Evolutionary conservation across 2,888 invertebrate genomes (phyloP).

Genomic region (Limenitis camilla): DNA sequence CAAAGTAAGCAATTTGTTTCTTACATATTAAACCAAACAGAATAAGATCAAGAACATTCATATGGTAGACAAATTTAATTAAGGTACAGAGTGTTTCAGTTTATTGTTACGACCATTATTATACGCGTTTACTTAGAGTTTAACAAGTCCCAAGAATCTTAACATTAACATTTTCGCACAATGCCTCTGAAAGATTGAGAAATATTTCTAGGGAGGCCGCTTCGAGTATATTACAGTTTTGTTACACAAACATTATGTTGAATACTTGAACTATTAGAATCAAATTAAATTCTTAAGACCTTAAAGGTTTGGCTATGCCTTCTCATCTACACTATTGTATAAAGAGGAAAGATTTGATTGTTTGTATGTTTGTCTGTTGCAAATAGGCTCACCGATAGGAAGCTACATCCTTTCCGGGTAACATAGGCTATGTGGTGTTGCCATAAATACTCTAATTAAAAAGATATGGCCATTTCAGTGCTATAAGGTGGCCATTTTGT

Average conservation of each 20-base stretch:
- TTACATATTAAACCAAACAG: slow-evolving; percentile 12
- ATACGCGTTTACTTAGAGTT: slow-evolving; percentile 19
- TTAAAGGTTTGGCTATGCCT: no score
- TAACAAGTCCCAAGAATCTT: slow-evolving; percentile 22
- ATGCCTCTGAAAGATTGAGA: slow-evolving; percentile 5
- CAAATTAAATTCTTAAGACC: no score
- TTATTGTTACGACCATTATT: slow-evolving; percentile 22
- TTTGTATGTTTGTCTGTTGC: no score
- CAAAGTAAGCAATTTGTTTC: background rate
- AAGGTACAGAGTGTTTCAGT: slow-evolving; percentile 18
- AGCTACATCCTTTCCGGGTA: no score
- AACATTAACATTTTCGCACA: slow-evolving; percentile 12
- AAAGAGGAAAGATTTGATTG: no score
- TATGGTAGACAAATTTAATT: slow-evolving; percentile 23
- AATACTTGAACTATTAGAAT: no score
- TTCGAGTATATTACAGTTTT: slow-evolving; percentile 1
- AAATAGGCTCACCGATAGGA: no score
- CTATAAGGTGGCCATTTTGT: no score
- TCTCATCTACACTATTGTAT: no score
- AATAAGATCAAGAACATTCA: slow-evolving; percentile 17
- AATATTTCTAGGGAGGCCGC: slow-evolving; percentile 4
- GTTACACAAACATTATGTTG: background rate
- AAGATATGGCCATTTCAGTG: no score
- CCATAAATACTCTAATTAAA: no score
- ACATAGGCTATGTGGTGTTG: no score